Evolutionary conservation across 2,888 invertebrate species (phyloP).

Genomic region (Acrocyrtus sp.): DNA sequence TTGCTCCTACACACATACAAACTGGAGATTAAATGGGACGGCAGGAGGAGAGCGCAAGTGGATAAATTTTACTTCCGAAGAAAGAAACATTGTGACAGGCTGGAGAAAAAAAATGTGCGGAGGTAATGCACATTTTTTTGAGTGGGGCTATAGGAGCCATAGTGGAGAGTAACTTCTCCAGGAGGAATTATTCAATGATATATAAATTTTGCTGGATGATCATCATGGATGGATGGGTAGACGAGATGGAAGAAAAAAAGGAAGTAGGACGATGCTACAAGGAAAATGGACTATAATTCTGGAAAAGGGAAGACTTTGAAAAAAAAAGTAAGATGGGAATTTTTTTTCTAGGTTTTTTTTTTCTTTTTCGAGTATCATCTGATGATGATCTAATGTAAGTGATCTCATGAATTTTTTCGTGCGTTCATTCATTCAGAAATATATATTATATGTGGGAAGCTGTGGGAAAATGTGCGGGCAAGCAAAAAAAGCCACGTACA

Average conservation of each 20-base stretch:
- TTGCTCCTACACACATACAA: background rate
- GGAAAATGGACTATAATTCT: background rate
- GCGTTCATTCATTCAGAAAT: conserved; percentile 13
- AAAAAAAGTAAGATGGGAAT: background rate
- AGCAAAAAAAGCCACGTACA: too few relatives aligned
- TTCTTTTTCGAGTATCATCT: background rate
- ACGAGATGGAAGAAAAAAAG: background rate
- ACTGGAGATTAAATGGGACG: background rate
- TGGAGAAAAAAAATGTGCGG: background rate
- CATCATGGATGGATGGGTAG: conserved; percentile 30
- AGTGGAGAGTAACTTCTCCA: background rate
- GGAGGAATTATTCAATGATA: conserved; percentile 29
- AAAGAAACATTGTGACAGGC: background rate
- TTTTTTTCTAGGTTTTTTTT: background rate
- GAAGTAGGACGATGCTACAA: background rate
- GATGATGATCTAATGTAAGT: conserved; percentile 27
- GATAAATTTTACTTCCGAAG: background rate
- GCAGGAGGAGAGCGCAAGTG: background rate
- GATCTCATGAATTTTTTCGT: conserved; percentile 44
- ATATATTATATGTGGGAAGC: too few relatives aligned
- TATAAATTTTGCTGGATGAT: conserved; percentile 38
- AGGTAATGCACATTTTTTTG: too few relatives aligned
- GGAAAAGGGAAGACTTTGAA: background rate
- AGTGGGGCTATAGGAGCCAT: too few relatives aligned
- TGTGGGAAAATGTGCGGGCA: too few relatives aligned